These are phyloP conservation scores for Volucella inanis DNA, from an alignment of 2,888 invertebrate genomes.

Conservation along the genomic window DNA sequence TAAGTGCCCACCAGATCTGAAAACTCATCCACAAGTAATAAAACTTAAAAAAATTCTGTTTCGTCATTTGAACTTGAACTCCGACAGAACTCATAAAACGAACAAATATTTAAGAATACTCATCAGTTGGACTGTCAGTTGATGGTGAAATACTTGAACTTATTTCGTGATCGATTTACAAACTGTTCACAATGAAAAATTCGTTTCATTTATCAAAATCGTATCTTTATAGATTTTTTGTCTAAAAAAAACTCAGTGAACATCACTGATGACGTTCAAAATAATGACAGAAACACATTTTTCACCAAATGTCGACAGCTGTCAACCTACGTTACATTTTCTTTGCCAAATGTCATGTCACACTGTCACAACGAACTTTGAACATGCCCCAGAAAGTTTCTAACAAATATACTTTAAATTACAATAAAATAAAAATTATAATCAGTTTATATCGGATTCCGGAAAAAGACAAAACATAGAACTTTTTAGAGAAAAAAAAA, in stretches of 20 bases:
- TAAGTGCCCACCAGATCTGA: constrained; percentile 26
- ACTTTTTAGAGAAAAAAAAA: not conserved
- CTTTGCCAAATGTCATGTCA: not conserved
- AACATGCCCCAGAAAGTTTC: too few species aligned
- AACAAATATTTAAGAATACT: not conserved
- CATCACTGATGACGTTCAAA: too few species aligned
- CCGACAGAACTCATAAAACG: not conserved
- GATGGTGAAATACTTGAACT: constrained; percentile 12
- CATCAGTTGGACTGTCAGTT: not conserved
- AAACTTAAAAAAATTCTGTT: not conserved
- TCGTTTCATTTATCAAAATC: not conserved
- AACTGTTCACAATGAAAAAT: not conserved
- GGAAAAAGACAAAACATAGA: constrained; percentile 13
- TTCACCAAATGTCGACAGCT: not conserved
- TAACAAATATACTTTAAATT: not conserved
- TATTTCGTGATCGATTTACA: not conserved
- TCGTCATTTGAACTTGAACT: constrained; percentile 9
- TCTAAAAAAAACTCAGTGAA: not conserved
- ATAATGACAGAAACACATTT: not conserved
- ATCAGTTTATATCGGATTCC: not conserved
- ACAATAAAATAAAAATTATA: not conserved
- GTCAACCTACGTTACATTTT: not conserved
- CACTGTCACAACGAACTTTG: not conserved
- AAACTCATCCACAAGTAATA: not conserved
- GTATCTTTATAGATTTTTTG: not conserved